phyloP scores from a whole-genome alignment of 2,797 vertebrate genomes.

The Botia kubotai region DNA sequence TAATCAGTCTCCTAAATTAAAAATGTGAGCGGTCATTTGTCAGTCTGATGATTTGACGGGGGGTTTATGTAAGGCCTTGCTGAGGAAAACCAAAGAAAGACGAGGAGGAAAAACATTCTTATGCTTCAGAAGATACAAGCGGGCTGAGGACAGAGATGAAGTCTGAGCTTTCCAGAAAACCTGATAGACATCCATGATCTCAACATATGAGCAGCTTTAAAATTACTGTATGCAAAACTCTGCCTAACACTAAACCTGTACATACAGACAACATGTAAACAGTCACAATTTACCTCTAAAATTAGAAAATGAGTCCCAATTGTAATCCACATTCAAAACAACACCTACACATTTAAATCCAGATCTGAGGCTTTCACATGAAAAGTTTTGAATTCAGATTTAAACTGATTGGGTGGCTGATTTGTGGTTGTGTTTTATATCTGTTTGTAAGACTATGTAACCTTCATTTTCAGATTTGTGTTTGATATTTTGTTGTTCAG shows the following conservation, averaged over 20 bases:
- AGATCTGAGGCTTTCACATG: too few species aligned
- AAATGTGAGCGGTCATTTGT: conserved; percentile 84
- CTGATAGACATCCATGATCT: conserved; percentile 15
- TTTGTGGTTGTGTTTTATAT: too few species aligned
- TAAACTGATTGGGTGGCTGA: too few species aligned
- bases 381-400: too few species aligned
- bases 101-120: too few species aligned
- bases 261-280: conserved; percentile 71
- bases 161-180: conserved; percentile 20
- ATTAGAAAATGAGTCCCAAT: conserved; percentile 70
- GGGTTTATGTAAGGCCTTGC: conserved; percentile 69
- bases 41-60: conserved; percentile 74
- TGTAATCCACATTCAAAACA: conserved; percentile 70
- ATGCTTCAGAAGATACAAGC: too few species aligned
- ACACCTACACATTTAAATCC: conserved; percentile 57
- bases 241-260: conserved; percentile 51
- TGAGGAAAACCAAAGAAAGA: too few species aligned
- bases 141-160: neutral
- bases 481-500: conserved; percentile 44
- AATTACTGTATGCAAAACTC: conserved; percentile 68
- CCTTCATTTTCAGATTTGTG: conserved; percentile 40
- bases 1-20: conserved; percentile 80
- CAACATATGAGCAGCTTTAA: conserved; percentile 76
- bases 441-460: too few species aligned
- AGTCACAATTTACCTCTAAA: conserved; percentile 63